Evolutionary conservation across 2,113 vertebrate genomes (phyloP).

Genomic region (Pyrgilauda ruficollis): DNA sequence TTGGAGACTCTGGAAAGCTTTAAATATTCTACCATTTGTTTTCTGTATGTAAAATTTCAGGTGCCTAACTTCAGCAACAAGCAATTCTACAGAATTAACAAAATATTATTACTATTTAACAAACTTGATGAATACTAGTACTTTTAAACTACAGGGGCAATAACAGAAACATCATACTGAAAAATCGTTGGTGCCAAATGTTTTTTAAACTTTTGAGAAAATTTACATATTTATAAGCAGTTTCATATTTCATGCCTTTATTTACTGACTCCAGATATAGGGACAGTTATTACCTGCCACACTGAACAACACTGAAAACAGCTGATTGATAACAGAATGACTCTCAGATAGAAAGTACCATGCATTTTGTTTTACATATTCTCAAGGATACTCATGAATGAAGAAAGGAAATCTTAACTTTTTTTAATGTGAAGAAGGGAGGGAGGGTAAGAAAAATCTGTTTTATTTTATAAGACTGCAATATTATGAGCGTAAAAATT

Average conservation of each 20-base stretch:
- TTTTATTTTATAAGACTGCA: background rate
- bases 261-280: background rate
- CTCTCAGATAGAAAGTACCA: background rate
- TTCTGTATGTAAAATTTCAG: background rate
- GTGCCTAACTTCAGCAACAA: background rate
- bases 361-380: background rate
- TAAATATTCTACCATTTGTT: background rate
- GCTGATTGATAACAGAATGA: slow-evolving; percentile 11
- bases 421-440: background rate
- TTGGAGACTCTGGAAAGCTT: background rate
- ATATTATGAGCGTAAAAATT: background rate
- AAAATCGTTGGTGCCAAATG: background rate
- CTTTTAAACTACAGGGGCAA: background rate
- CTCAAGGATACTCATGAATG: background rate
- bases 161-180: background rate
- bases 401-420: background rate
- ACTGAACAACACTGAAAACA: background rate
- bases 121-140: background rate
- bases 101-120: background rate
- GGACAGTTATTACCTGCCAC: background rate
- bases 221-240: background rate
- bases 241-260: background rate
- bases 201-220: background rate
- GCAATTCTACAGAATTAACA: background rate
- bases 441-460: background rate